phyloP scores from a whole-genome alignment of 2,797 vertebrate genomes.

The Takifugu ocellatus region DNA sequence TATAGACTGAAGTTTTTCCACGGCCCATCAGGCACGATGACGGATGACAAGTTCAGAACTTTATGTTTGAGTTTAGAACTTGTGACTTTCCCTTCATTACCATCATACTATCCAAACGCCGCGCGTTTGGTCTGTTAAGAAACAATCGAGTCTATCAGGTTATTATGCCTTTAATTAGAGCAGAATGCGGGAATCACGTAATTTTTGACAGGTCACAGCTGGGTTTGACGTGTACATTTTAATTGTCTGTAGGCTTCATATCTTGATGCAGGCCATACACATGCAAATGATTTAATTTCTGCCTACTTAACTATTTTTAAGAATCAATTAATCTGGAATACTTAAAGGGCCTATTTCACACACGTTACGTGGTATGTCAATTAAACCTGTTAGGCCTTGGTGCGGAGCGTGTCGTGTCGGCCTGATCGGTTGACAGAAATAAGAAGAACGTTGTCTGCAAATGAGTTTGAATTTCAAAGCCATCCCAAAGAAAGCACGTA shows the following conservation, averaged over 20 bases:
- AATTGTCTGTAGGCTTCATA: slow-evolving; percentile 38
- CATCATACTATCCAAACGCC: no score
- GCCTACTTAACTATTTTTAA: slow-evolving; percentile 46
- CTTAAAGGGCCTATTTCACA: slow-evolving; percentile 55
- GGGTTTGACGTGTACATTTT: slow-evolving; percentile 35
- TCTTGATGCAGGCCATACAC: slow-evolving; percentile 41
- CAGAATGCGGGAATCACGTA: slow-evolving; percentile 11
- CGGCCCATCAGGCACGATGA: no score
- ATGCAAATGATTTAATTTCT: slow-evolving; percentile 55
- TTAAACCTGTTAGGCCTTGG: slow-evolving; percentile 60
- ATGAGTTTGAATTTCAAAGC: slow-evolving; percentile 33
- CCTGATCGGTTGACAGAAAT: slow-evolving; percentile 44
- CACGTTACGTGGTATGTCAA: slow-evolving; percentile 50
- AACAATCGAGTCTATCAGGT: slow-evolving; percentile 1
- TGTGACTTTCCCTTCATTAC: no score
- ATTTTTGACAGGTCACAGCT: slow-evolving; percentile 41
- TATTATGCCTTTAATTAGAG: slow-evolving; percentile 19
- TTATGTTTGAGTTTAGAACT: no score
- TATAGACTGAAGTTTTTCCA: no score
- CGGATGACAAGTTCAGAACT: no score
- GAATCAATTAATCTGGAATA: slow-evolving; percentile 68
- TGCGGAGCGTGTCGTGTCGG: slow-evolving; percentile 45
- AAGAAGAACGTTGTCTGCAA: slow-evolving; percentile 43
- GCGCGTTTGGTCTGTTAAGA: neutral
- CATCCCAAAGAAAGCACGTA: neutral